These are phyloP conservation scores for Pocillopora grandis DNA, from an alignment of 92 coral and sea anemone species.

Conservation along the genomic window DNA sequence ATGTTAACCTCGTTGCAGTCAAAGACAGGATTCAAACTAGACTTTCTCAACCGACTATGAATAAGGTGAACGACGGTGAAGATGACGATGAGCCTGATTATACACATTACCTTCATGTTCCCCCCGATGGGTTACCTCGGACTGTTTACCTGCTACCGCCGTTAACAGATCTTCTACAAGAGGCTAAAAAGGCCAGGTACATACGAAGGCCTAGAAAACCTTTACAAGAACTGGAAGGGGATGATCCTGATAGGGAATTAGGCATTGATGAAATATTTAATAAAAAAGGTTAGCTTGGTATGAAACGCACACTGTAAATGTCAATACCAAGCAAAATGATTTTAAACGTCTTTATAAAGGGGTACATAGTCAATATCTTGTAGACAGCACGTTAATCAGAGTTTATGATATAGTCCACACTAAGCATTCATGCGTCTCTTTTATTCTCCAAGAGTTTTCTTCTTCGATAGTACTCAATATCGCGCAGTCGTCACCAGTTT, in stretches of 20 bases:
- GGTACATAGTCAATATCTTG: background rate
- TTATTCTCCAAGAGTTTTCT: no score
- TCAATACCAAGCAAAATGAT: background rate
- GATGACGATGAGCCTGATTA: conserved; percentile 56
- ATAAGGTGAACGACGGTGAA: conserved; percentile 29
- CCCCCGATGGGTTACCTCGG: conserved; percentile 96
- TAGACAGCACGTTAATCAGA: background rate
- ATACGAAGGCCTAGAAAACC: conserved; percentile 75
- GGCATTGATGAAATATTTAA: conserved; percentile 93
- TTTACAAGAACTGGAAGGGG: conserved; percentile 52
- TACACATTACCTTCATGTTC: conserved; percentile 83
- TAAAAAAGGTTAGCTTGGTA: conserved; percentile 52
- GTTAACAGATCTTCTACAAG: conserved; percentile 69
- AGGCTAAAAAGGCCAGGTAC: conserved; percentile 96
- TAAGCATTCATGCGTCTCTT: background rate
- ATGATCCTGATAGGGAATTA: conserved; percentile 92
- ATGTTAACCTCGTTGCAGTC: conserved; percentile 60
- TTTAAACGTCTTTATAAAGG: background rate
- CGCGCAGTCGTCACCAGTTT: no score
- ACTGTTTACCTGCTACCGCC: conserved; percentile 93
- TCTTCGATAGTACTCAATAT: no score
- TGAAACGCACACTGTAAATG: no score
- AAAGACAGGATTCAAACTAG: conserved; percentile 78
- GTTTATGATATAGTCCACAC: background rate
- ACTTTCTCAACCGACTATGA: conserved; percentile 36